Evolutionary conservation across 2,797 vertebrate genomes (phyloP).

Genomic region (Pitangus sulphuratus): DNA sequence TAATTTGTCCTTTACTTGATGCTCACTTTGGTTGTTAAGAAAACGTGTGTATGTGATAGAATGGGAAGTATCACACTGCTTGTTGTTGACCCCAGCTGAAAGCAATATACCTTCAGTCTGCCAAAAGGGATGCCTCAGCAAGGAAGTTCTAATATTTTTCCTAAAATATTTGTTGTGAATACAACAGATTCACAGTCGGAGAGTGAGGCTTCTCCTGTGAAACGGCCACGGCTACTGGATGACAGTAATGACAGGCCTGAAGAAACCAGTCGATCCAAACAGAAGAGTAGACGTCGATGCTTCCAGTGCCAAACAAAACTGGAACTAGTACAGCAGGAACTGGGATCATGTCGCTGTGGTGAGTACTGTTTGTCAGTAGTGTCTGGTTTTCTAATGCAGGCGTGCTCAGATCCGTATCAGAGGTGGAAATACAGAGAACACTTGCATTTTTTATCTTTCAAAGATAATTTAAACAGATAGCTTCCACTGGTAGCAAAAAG

Average conservation of each 20-base stretch:
- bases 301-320: slow-evolving; percentile 99
- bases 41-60: background rate
- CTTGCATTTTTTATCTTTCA: background rate
- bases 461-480: background rate
- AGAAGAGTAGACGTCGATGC: slow-evolving; percentile 95
- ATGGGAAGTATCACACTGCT: background rate
- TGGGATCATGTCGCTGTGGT: slow-evolving; percentile 99
- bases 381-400: accelerated
- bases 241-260: slow-evolving; percentile 84
- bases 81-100: background rate
- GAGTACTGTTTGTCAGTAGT: slow-evolving; percentile 45
- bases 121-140: background rate
- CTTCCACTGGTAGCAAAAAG: background rate
- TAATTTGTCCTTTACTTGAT: slow-evolving; percentile 12
- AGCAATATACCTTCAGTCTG: slow-evolving; percentile 1
- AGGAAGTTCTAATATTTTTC: slow-evolving; percentile 54
- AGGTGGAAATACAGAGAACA: background rate
- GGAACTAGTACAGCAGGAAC: slow-evolving; percentile 97
- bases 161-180: slow-evolving; percentile 69
- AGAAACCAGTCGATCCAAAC: slow-evolving; percentile 87
- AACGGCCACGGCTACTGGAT: slow-evolving; percentile 86
- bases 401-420: accelerated
- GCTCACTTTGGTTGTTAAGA: background rate
- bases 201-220: slow-evolving; percentile 90
- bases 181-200: slow-evolving; percentile 90